These are phyloP conservation scores for Agrotis exclamationis DNA, from an alignment of 2,888 invertebrate genomes.

Conservation along the genomic window DNA sequence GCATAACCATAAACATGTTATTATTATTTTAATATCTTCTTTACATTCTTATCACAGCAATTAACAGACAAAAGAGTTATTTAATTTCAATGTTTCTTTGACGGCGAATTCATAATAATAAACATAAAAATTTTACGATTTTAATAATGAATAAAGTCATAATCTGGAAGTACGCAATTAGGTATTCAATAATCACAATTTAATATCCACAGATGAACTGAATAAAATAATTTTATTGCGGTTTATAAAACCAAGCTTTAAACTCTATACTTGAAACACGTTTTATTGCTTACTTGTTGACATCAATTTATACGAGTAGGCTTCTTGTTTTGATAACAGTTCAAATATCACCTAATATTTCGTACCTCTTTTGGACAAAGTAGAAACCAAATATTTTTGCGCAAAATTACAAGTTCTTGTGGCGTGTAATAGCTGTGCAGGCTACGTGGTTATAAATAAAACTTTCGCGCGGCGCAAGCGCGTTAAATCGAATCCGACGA, in stretches of 20 bases:
- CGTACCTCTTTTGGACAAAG: background rate
- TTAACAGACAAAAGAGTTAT: slow-evolving; percentile 44
- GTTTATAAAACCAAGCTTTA: slow-evolving; percentile 37
- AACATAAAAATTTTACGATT: slow-evolving; percentile 76
- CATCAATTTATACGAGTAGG: background rate
- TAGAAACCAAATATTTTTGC: slow-evolving; percentile 47
- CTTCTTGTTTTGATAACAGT: background rate
- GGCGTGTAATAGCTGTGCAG: slow-evolving; percentile 77
- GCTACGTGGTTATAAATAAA: slow-evolving; percentile 86
- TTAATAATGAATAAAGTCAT: slow-evolving; percentile 68
- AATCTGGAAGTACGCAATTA: slow-evolving; percentile 60
- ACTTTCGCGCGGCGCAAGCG: slow-evolving; percentile 85
- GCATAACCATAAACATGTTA: slow-evolving; percentile 13
- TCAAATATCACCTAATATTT: background rate
- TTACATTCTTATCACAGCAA: slow-evolving; percentile 24
- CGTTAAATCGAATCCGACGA: slow-evolving; percentile 89
- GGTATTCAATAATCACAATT: slow-evolving; percentile 53
- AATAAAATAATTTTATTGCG: slow-evolving; percentile 59
- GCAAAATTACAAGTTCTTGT: slow-evolving; percentile 62
- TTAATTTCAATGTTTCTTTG: slow-evolving; percentile 75
- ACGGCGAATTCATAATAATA: slow-evolving; percentile 68
- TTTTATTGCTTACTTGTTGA: slow-evolving; percentile 11
- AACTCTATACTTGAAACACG: slow-evolving; percentile 14
- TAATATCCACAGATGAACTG: slow-evolving; percentile 52
- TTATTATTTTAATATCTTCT: slow-evolving; percentile 8